Evolutionary conservation across 2,113 vertebrate species (phyloP).

Genomic region (Mustelus asterias): DNA sequence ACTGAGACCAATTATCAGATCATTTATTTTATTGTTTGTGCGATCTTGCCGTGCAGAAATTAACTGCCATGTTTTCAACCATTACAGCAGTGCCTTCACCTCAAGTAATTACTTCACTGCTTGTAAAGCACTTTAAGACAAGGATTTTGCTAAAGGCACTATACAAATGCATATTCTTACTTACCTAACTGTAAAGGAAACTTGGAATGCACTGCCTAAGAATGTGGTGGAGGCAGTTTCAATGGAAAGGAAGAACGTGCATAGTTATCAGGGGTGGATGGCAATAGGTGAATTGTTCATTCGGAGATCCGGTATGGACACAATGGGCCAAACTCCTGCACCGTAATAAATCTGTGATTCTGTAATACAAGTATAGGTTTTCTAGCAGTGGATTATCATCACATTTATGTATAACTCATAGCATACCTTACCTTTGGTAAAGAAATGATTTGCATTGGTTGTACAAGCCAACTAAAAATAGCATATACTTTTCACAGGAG

Average conservation of each 20-base stretch:
- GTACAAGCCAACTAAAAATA: not conserved
- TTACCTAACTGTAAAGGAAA: not conserved
- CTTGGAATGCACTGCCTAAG: too few relatives aligned
- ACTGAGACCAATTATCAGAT: not conserved
- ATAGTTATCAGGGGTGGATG: too few relatives aligned
- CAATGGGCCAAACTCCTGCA: too few relatives aligned
- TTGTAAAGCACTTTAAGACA: not conserved
- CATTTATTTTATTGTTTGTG: not conserved
- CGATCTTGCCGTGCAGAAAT: not conserved
- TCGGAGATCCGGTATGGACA: too few relatives aligned
- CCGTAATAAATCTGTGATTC: too few relatives aligned
- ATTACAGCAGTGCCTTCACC: not conserved
- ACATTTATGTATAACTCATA: not conserved
- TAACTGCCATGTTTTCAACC: not conserved
- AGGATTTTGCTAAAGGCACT: not conserved
- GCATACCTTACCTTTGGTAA: not conserved
- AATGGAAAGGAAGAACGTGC: too few relatives aligned
- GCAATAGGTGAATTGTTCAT: too few relatives aligned
- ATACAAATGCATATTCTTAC: not conserved
- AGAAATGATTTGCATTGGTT: not conserved
- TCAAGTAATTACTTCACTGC: not conserved
- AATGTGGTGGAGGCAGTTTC: too few relatives aligned
- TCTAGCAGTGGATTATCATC: not conserved
- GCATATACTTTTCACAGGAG: constrained; percentile 59
- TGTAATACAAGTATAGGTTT: not conserved